Base-by-base conservation (phyloP, 1,140 invertebrate species). In the Drosophila asahinai region DNA sequence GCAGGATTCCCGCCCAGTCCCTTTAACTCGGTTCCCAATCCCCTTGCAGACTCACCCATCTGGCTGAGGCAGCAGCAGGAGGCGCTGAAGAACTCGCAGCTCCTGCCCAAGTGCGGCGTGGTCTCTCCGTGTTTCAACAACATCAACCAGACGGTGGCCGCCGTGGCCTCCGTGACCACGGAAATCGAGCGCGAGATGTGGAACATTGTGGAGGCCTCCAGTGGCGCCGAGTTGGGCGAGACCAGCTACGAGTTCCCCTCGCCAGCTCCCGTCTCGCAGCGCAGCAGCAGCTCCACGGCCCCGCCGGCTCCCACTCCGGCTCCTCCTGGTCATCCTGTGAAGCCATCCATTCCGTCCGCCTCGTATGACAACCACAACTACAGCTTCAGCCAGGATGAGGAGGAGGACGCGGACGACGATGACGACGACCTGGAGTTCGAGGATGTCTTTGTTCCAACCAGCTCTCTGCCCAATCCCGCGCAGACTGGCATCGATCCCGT, bases 161-260 rank as follows among this genome's bases (percentile, higher is more conserved):
- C 93, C 3, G 81, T 93, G 5, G 93, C 92, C 11, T 90, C 92
- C 1, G 93, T 91, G 3, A 84, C 93, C 14, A 84, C 93, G 25
- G 92, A 92, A 38, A 92, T 93, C 40, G 82, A 92, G 49, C 83
- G 92, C 1, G 92, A 92, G 25, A 94, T 94, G 67, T 94, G 93
- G 94, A 93, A 93, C 54, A 93, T 93, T 42, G 70, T 93, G 43
- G 93, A 94, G 81, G 92, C 82, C 2, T 92, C 93, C 2, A 93
- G 92, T 68, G 89, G 86, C 0, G 91, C 91, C 0, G 91, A 92
- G 61, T 25, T 91, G 54, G 91, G 84, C 14, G 91, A 92, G 54
- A 67, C 80, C 4, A 92, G 84, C 78, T 92, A 92, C 7, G 86
- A 91, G 75, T 92, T 92, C 54, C 82, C 87, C 2, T 57, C 68